These are phyloP conservation scores for Neocrepidodera transversa DNA, from an alignment of 2,888 invertebrate species.

Conservation along the genomic window DNA sequence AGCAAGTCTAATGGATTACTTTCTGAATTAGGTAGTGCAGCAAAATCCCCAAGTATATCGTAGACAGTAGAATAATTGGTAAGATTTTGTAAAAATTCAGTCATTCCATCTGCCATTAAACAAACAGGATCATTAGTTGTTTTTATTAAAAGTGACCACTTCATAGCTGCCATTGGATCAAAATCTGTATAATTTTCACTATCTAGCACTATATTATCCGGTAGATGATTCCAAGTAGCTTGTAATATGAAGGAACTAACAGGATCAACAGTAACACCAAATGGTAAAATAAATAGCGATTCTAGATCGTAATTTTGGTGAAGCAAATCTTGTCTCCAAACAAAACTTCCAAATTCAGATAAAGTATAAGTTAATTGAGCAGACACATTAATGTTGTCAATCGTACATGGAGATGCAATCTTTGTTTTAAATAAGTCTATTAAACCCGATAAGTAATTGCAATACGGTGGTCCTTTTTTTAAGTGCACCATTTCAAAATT, in stretches of 20 bases:
- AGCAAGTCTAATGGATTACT: slow-evolving; percentile 70
- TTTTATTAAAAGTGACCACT: slow-evolving; percentile 76
- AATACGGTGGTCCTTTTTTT: slow-evolving; percentile 79
- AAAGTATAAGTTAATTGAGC: slow-evolving; percentile 76
- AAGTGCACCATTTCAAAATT: slow-evolving; percentile 91
- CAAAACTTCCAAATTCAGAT: slow-evolving; percentile 62
- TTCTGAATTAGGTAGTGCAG: slow-evolving; percentile 51
- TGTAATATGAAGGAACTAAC: slow-evolving; percentile 78
- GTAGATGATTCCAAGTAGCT: slow-evolving; percentile 86
- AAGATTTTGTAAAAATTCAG: slow-evolving; percentile 70
- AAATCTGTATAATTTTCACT: slow-evolving; percentile 88
- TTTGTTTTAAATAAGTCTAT: slow-evolving; percentile 90
- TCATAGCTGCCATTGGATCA: slow-evolving; percentile 80
- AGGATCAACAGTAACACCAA: slow-evolving; percentile 85
- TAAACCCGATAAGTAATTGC: slow-evolving; percentile 82
- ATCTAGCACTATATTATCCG: slow-evolving; percentile 87
- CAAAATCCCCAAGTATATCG: slow-evolving; percentile 66
- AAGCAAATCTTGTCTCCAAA: slow-evolving; percentile 70
- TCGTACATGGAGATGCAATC: slow-evolving; percentile 68
- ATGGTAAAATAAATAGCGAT: slow-evolving; percentile 72
- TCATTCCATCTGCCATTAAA: slow-evolving; percentile 78
- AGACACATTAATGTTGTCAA: slow-evolving; percentile 74
- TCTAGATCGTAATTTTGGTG: slow-evolving; percentile 64
- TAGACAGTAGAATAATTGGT: slow-evolving; percentile 61
- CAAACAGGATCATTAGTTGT: slow-evolving; percentile 75